phyloP scores from a whole-genome alignment of 2,797 vertebrate species.

The Lateolabrax maculatus region DNA sequence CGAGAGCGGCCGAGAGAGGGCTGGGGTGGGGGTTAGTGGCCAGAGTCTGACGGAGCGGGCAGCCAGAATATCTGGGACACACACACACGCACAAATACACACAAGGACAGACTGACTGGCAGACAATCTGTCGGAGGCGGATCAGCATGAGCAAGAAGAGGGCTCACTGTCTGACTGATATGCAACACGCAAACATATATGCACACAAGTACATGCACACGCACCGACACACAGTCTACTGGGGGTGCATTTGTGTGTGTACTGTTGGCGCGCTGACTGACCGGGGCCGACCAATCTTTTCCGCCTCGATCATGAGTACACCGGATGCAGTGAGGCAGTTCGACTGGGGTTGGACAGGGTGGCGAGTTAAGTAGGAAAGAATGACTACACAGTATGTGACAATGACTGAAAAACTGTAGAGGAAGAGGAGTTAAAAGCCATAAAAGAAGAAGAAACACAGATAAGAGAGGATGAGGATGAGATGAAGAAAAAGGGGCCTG shows the following conservation, averaged over 20 bases:
- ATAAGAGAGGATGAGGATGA: constrained; percentile 22
- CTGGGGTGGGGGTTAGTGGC: constrained; percentile 40
- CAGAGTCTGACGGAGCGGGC: constrained; percentile 56
- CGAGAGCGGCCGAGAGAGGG: constrained; percentile 43
- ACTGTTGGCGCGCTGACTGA: constrained; percentile 18
- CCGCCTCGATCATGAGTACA: constrained; percentile 45
- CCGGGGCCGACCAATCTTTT: constrained; percentile 36
- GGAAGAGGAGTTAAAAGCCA: background rate
- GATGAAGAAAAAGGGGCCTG: background rate
- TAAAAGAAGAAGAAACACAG: constrained; percentile 3
- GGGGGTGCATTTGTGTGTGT: constrained; percentile 24
- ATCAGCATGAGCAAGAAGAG: constrained; percentile 44
- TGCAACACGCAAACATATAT: background rate
- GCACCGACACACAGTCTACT: constrained; percentile 10
- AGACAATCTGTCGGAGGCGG: constrained; percentile 59
- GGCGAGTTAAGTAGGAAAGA: constrained; percentile 36
- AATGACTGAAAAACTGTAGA: background rate
- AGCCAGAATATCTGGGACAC: constrained; percentile 66
- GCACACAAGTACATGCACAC: background rate
- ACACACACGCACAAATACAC: constrained; percentile 18
- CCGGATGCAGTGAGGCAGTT: constrained; percentile 43
- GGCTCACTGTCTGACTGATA: constrained; percentile 26
- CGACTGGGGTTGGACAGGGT: constrained; percentile 33
- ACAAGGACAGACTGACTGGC: constrained; percentile 43
- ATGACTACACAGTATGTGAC: constrained; percentile 24